These are phyloP conservation scores for Salmo trutta DNA, from an alignment of 2,797 vertebrate genomes.

Conservation along the genomic window DNA sequence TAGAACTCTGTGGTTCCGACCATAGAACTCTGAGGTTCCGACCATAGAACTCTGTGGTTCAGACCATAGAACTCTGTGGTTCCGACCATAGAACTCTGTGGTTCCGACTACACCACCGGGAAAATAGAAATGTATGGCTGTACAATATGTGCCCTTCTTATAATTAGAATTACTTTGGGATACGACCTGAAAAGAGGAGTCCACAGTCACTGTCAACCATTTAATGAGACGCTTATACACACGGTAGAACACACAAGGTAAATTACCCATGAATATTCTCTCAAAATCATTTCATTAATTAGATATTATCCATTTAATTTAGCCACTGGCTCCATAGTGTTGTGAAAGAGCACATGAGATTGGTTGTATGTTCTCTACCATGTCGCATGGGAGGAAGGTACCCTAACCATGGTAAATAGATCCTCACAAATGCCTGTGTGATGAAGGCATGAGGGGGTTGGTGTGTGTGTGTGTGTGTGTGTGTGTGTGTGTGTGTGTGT, in stretches of 20 bases:
- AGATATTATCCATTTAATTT: conserved; percentile 36
- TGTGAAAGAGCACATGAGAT: conserved; percentile 3
- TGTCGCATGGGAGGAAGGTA: neutral
- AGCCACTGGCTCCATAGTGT: conserved; percentile 17
- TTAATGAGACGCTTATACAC: conserved; percentile 39
- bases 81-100: neutral
- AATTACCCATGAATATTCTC: conserved; percentile 22
- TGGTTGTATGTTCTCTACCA: too few species aligned
- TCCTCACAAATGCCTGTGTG: conserved; percentile 12
- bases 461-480: conserved; percentile 25
- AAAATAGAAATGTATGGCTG: neutral
- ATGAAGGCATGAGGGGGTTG: neutral
- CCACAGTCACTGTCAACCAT: conserved; percentile 14
- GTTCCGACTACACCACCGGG: neutral
- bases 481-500: conserved; percentile 48
- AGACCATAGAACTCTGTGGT: too few species aligned
- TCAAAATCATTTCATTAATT: conserved; percentile 32
- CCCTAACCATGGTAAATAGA: neutral
- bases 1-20: too few species aligned
- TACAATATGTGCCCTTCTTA: neutral
- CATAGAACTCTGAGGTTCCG: too few species aligned
- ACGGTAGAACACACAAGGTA: neutral
- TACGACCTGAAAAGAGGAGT: conserved; percentile 30
- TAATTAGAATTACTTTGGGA: conserved; percentile 18
- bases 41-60: too few species aligned